These are phyloP conservation scores for Rotaria magnacalcarata DNA, from an alignment of 2,888 invertebrate species.

Conservation along the genomic window DNA sequence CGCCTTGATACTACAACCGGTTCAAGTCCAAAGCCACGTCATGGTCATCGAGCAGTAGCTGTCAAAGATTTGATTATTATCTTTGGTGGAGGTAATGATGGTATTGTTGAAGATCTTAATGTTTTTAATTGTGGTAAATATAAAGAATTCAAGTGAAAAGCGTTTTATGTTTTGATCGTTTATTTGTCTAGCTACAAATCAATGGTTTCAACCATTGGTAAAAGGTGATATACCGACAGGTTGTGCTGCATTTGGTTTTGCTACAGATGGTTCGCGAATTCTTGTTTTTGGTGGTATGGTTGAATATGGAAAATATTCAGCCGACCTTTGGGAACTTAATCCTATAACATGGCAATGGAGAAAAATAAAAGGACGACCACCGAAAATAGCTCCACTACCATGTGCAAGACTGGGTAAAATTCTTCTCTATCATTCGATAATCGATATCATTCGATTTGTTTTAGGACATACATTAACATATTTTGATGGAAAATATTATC, in stretches of 20 bases:
- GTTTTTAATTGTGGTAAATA: conserved; percentile 89
- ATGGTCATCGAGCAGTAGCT: conserved; percentile 96
- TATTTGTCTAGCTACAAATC: conserved; percentile 73
- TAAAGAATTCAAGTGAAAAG: no score
- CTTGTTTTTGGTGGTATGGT: conserved; percentile 99
- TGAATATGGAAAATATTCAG: conserved; percentile 98
- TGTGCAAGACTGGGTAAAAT: conserved; percentile 72
- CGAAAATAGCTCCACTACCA: conserved; percentile 73
- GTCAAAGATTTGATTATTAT: conserved; percentile 96
- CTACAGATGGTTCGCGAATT: conserved; percentile 88
- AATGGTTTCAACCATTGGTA: conserved; percentile 95
- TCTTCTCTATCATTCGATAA: neutral
- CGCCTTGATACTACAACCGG: conserved; percentile 67
- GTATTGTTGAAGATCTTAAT: conserved; percentile 97
- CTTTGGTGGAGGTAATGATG: conserved; percentile 94
- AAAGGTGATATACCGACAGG: conserved; percentile 96
- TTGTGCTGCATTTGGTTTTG: conserved; percentile 97
- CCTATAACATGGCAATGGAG: conserved; percentile 88
- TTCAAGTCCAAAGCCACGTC: conserved; percentile 89
- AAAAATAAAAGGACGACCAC: conserved; percentile 75
- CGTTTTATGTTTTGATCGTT: neutral
- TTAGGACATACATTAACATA: conserved; percentile 86
- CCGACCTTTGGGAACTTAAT: conserved; percentile 90
- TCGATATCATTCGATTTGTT: no score
- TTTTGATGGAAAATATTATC: conserved; percentile 82